Base-by-base conservation (phyloP, 30 jellyfish, hydroid and myxozoan species). In the Turritopsis rubra region DNA sequence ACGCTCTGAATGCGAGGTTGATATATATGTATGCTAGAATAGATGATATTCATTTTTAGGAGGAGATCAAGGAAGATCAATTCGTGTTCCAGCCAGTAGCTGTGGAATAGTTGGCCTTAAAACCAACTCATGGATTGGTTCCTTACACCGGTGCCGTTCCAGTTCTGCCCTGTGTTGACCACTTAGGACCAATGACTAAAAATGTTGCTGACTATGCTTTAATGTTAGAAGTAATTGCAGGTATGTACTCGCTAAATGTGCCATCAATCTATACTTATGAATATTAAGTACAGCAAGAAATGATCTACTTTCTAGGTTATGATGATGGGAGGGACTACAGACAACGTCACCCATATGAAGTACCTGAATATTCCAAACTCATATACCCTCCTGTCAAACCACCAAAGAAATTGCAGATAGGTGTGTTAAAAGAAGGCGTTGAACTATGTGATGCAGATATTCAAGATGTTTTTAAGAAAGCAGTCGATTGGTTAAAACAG, bases 61-160 rank as follows among this genome's bases (percentile, higher is more conserved):
- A 72, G 80, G 80, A 72, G 80, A 72, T 25, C 80, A 72, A 72
- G 80, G 80, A 19, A 29, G 80, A 19, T 72, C 80, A n/a, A 25
- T 72, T 19, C 80, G 80, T 25, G 24, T 72, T 29, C 80, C 80
- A 72, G 21, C 80, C 73, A 60, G 30, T 72, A 72, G 24, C 30
- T 72, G 80, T 72, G 80, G 80, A 19, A 72, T 72, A 18, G 80
- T 72, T 72, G 80, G 31, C 18, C 24, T 72, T 23, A 72, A 72
- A 72, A n/a, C 80, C 80, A 18, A 72, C 80, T 19, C 80, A 72
- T 72, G 80, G 80, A 25, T 72, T 72, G 80, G 80, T 72, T 18
- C 80, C 80, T 25, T 72, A 72, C 80, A 72, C 80, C 28, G 24
- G 30, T 18, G 1, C 80, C 21, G 18, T 25, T 18, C 80, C 80